Conservation (phyloP, 2,797 vertebrate species). For the Rhabdophis nuchalis region DNA sequence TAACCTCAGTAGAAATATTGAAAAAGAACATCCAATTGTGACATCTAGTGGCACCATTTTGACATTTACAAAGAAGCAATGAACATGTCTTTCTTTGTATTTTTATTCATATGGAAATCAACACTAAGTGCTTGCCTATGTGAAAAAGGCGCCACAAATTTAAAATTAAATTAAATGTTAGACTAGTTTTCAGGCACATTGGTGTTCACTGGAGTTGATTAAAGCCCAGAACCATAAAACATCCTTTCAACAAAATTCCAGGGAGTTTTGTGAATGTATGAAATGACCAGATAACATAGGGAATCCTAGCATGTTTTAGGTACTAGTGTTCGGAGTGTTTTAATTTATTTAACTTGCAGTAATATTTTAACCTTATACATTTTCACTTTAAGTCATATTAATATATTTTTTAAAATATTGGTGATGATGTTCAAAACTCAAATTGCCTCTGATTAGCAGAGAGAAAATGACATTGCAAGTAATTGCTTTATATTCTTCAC, state of each 20-base stretch:
- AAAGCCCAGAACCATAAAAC: not conserved
- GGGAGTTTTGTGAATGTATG: not conserved
- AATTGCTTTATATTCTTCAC: not conserved
- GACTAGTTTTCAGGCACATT: not conserved
- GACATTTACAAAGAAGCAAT: constrained; percentile 52
- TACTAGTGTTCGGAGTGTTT: not conserved
- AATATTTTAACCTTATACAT: not conserved
- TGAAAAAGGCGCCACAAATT: not conserved
- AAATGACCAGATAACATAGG: not conserved
- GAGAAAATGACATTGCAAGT: not conserved
- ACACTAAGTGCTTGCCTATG: not conserved
- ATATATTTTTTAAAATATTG: not conserved
- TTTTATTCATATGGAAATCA: not conserved
- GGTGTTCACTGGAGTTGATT: not conserved
- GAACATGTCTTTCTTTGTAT: not conserved
- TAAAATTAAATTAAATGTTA: not conserved
- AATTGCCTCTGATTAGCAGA: not conserved
- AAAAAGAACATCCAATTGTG: constrained; percentile 65
- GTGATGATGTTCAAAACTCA: not conserved
- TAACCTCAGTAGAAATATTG: constrained; percentile 8
- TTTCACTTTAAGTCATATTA: not conserved
- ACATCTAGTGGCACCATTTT: constrained; percentile 62
- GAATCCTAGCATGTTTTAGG: not conserved
- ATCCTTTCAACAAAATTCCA: not conserved
- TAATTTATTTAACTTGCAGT: not conserved